Evolutionary conservation across 2,113 vertebrate species (phyloP).

Genomic region (Protobothrops flavoviridis): DNA sequence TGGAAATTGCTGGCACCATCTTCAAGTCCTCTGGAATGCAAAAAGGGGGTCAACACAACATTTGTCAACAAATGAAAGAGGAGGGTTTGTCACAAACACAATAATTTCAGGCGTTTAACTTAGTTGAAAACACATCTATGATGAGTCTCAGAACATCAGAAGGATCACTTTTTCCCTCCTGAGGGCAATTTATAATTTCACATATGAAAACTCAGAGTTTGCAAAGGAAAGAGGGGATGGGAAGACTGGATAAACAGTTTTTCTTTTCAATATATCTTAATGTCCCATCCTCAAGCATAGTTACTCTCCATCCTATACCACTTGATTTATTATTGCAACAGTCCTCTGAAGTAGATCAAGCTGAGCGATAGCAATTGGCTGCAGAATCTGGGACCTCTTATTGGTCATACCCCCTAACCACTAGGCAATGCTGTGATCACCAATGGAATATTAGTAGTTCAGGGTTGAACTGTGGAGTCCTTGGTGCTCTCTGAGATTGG

Average conservation of each 20-base stretch:
- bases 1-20: background rate
- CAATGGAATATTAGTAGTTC: too few relatives aligned
- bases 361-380: background rate
- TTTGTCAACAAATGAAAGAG: background rate
- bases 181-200: background rate
- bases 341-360: background rate
- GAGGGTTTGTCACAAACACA: background rate
- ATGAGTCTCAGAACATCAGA: background rate
- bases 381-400: background rate
- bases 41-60: background rate
- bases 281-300: background rate
- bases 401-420: background rate
- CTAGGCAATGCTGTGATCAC: background rate
- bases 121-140: background rate
- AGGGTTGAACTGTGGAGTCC: background rate
- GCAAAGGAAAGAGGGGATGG: background rate
- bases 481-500: background rate
- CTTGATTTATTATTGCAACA: background rate
- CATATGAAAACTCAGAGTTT: background rate
- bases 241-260: background rate
- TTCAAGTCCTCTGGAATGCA: background rate
- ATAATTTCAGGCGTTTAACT: constrained; percentile 1
- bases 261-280: background rate
- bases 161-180: background rate
- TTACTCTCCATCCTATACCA: background rate